phyloP scores from a whole-genome alignment of 2,797 vertebrate genomes.

The Hipposideros larvatus region DNA sequence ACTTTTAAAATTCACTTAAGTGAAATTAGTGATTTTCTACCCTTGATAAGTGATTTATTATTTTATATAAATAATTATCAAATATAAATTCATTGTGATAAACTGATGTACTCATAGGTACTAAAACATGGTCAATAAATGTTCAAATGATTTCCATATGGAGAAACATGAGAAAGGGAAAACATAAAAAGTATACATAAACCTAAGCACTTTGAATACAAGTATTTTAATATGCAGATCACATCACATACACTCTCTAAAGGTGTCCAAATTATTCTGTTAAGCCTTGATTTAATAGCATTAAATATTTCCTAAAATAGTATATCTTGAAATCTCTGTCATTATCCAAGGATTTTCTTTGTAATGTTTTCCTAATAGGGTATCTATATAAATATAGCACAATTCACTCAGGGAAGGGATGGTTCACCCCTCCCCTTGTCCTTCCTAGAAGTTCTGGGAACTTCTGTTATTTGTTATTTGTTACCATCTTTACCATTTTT shows the following conservation, averaged over 20 bases:
- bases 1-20: background rate
- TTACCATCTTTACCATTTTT: constrained; percentile 21
- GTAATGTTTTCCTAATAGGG: constrained; percentile 3
- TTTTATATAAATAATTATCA: constrained; percentile 2
- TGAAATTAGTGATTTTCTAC: constrained; percentile 47
- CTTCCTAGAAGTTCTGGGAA: background rate
- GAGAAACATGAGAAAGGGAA: background rate
- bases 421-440: background rate
- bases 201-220: background rate
- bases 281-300: constrained; percentile 23
- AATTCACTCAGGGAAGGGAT: background rate
- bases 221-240: background rate
- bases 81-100: background rate
- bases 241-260: background rate
- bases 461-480: background rate
- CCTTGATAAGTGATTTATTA: background rate
- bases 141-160: background rate
- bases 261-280: background rate
- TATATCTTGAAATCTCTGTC: background rate
- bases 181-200: background rate
- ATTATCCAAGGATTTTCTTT: background rate
- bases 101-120: background rate
- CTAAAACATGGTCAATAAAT: background rate
- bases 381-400: background rate
- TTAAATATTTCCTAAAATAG: constrained; percentile 43